Evolutionary conservation across 92 coral and sea anemone genomes (phyloP), one percentile per base, ranked within the genome.

Genomic region (Porites cylindrica): DNA sequence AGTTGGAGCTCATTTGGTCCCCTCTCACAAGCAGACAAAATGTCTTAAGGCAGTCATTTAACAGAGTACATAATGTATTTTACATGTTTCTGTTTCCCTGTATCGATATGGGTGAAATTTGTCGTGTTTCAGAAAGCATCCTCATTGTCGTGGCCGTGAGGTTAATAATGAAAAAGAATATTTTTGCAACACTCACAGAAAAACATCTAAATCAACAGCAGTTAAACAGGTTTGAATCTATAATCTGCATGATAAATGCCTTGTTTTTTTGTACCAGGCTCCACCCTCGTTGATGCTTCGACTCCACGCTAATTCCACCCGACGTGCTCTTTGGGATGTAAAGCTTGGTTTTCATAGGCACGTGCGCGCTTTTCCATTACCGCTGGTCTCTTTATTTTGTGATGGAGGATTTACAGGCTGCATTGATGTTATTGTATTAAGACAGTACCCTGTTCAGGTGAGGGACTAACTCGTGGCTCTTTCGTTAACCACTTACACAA

Each of bases 391-490:
- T 59, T 47, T 96, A 76, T 95, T 82, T 77, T 69, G 93, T n/a
- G 90, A 88, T 76, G 99, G 99, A 16, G 99, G 99, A 58, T 82
- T 89, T 80, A 90, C 93, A 60, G 91, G 99, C 53, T 96, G 96
- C 85, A 90, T 95, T 32, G 95, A 95, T 68, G 91, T 95, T 61
- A 90, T 96, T 19, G 96, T 96, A 54, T 80, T 89, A 70, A 84
- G 98, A 58, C 95, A 90, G 70, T 96, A 96, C 92, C 98, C 99
- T 9, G 75, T 96, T 6, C 98, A 96, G 98, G 99, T 95, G 85
- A 23, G 61, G 62, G n/a, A 47, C 5, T 13, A 13, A 7, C 43
- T 23, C 1, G 19, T 21, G 19, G 29, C 24, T 82, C 69, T 73
- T 10, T 56, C 16, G 11, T 8, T 56, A 56, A 10, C 11, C 61